Conservation (phyloP, 2,888 invertebrate genomes). For the Metalampra italica region DNA sequence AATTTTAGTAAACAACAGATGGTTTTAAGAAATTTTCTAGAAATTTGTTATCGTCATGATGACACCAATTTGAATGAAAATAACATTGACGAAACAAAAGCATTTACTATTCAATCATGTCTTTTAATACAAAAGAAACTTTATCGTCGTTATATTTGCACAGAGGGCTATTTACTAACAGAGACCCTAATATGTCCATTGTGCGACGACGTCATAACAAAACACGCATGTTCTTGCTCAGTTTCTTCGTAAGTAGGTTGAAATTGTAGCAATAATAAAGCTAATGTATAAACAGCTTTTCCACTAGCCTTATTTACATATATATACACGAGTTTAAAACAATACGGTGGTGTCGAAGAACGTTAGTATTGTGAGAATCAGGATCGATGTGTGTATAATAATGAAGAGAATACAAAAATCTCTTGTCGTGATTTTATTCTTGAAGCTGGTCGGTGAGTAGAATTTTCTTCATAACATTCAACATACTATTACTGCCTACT, state of each 20-base stretch:
- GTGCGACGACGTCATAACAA: slow-evolving; percentile 21
- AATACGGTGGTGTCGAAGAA: slow-evolving; percentile 25
- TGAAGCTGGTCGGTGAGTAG: slow-evolving; percentile 39
- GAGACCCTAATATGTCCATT: not conserved
- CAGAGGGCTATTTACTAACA: not conserved
- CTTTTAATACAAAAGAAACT: not conserved
- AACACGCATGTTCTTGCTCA: slow-evolving; percentile 16
- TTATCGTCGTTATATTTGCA: not conserved
- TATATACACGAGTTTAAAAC: slow-evolving; percentile 30
- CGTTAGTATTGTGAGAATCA: slow-evolving; percentile 36
- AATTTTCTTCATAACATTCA: not conserved
- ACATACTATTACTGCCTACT: not conserved
- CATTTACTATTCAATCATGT: not conserved
- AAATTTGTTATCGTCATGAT: no score
- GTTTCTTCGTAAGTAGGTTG: slow-evolving; percentile 15
- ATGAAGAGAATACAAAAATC: slow-evolving; percentile 29
- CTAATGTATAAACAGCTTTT: slow-evolving; percentile 51
- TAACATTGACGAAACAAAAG: not conserved
- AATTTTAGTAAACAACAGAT: no score
- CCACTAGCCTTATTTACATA: slow-evolving; percentile 28
- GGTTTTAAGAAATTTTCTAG: no score
- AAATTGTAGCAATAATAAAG: slow-evolving; percentile 22
- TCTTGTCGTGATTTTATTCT: slow-evolving; percentile 30
- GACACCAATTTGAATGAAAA: not conserved
- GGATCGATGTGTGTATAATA: slow-evolving; percentile 32